phyloP scores from a whole-genome alignment of 2,113 vertebrate genomes.

The Fulica atra region DNA sequence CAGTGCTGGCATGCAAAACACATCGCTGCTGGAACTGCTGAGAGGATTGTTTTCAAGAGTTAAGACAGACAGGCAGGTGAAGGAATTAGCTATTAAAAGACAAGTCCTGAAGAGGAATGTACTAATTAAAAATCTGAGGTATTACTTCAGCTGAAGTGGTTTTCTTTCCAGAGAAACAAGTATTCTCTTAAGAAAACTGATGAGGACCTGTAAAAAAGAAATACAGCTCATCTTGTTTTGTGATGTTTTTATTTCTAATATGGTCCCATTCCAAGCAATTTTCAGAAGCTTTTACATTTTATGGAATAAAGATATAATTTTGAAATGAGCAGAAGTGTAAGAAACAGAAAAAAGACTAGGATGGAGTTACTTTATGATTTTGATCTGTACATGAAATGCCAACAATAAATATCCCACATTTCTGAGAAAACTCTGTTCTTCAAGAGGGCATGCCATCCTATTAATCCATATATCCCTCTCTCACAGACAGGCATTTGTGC shows the following conservation, averaged over 20 bases:
- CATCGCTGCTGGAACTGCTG: neutral
- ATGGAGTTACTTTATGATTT: neutral
- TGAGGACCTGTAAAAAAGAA: slow-evolving; percentile 16
- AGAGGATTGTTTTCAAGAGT: neutral
- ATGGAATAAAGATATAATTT: neutral
- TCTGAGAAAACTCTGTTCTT: neutral
- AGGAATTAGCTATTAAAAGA: slow-evolving; percentile 15
- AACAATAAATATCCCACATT: neutral
- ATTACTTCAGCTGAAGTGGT: slow-evolving; percentile 20
- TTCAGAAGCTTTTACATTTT: slow-evolving; percentile 17
- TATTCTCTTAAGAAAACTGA: neutral
- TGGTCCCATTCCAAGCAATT: neutral
- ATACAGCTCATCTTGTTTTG: neutral
- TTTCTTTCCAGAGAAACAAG: slow-evolving; percentile 18
- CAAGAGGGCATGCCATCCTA: neutral
- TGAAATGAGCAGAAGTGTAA: neutral
- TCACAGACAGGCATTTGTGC: neutral
- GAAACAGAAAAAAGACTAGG: neutral
- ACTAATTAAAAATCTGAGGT: slow-evolving; percentile 47
- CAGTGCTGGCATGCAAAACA: neutral
- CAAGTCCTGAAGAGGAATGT: neutral
- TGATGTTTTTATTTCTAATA: neutral
- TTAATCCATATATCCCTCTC: neutral
- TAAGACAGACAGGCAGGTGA: neutral
- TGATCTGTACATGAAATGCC: neutral